Conservation (phyloP, 2,797 vertebrate species). For the Lerista edwardsae region DNA sequence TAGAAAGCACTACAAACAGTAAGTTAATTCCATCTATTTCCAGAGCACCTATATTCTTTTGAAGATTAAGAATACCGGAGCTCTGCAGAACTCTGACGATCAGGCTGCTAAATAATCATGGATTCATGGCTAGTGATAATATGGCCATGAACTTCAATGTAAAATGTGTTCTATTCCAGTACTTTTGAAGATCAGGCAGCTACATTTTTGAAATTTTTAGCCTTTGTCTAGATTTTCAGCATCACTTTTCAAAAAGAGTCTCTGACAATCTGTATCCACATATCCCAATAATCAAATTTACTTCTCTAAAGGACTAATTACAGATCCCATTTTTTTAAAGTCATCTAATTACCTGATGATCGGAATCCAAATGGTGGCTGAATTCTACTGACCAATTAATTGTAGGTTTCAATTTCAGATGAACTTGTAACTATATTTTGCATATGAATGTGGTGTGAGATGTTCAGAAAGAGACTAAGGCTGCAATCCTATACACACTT, state of each 20-base stretch:
- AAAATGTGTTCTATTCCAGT: slow-evolving; percentile 45
- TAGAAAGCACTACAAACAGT: neutral
- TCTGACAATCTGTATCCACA: slow-evolving; percentile 26
- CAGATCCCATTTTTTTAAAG: slow-evolving; percentile 39
- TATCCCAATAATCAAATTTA: slow-evolving; percentile 59
- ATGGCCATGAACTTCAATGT: neutral
- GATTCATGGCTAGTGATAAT: neutral
- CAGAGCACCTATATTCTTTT: neutral
- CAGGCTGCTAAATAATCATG: neutral
- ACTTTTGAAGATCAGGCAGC: slow-evolving; percentile 37
- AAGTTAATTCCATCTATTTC: neutral
- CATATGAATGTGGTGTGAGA: slow-evolving; percentile 48
- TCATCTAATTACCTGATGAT: slow-evolving; percentile 62
- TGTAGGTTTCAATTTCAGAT: slow-evolving; percentile 66
- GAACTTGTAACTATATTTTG: slow-evolving; percentile 52
- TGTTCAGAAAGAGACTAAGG: slow-evolving; percentile 50
- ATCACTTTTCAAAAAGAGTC: slow-evolving; percentile 52
- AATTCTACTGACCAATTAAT: slow-evolving; percentile 59
- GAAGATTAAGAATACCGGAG: neutral
- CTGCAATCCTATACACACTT: no score
- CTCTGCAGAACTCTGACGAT: neutral
- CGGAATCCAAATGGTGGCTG: slow-evolving; percentile 48
- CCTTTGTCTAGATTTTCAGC: neutral
- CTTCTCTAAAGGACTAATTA: slow-evolving; percentile 58
- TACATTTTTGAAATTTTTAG: neutral